Evolutionary conservation across 2,888 invertebrate species (phyloP).

Genomic region (Leistus spinibarbis): DNA sequence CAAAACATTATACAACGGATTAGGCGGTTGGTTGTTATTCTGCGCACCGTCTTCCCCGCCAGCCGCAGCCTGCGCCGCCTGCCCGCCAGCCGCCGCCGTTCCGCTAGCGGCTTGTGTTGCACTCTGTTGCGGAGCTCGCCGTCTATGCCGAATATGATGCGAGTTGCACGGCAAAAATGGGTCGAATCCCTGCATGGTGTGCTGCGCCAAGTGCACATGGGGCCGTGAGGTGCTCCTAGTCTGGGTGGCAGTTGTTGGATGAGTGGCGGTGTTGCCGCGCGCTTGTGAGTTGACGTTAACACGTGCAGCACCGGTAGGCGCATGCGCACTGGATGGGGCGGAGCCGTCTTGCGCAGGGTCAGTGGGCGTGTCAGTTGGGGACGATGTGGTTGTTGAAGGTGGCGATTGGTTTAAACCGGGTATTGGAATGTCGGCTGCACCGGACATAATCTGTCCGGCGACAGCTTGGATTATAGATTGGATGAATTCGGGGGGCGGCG

Average conservation of each 20-base stretch:
- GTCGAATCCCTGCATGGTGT: conserved; percentile 66
- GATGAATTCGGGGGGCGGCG: conserved; percentile 60
- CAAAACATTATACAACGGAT: conserved; percentile 30
- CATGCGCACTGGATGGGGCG: conserved; percentile 39
- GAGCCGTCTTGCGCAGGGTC: conserved; percentile 37
- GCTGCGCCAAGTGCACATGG: conserved; percentile 68
- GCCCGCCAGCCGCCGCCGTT: conserved; percentile 16
- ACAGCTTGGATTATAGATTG: conserved; percentile 63
- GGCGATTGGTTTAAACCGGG: conserved; percentile 37
- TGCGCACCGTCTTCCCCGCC: conserved; percentile 2
- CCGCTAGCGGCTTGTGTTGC: conserved; percentile 19
- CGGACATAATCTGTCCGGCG: conserved; percentile 57
- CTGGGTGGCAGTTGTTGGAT: conserved; percentile 73
- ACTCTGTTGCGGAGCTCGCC: conserved; percentile 35
- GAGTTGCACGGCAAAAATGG: conserved; percentile 75
- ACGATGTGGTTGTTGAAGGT: neutral
- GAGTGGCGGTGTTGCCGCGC: conserved; percentile 69
- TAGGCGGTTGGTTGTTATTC: conserved; percentile 33
- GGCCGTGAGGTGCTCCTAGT: conserved; percentile 72
- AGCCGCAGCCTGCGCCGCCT: neutral
- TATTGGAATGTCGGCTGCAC: conserved; percentile 43
- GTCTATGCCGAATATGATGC: conserved; percentile 63
- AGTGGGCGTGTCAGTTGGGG: conserved; percentile 5
- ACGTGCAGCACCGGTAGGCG: conserved; percentile 42
- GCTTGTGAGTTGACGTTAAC: conserved; percentile 56